Base-by-base conservation (phyloP, 2,888 invertebrate genomes). In the Tortrix viridana region DNA sequence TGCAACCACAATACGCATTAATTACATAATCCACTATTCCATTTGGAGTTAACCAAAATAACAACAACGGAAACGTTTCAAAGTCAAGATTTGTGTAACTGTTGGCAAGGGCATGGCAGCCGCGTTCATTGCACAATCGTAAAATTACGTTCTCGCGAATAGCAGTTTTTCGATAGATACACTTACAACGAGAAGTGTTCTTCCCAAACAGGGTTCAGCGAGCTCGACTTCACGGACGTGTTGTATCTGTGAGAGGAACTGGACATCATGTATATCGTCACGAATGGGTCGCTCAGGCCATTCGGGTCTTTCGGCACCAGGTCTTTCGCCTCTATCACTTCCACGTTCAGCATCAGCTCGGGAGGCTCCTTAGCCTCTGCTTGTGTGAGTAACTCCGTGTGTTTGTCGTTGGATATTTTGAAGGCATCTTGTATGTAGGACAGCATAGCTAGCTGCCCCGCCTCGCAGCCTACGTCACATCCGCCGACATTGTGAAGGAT, bases 251-350 rank as follows among this genome's bases (percentile, higher is more conserved):
- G 95, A 1, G 96, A 93, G 2, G 95, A 94, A 66, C 95, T 94
- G 1, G 96, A 96, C 80, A 95, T 95, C 69, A 97, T 87, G 82
- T 95, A 97, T 77, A 99, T 94, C 69, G 98, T 98, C 62, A 99
- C 98, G 84, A 98, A 99, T 0, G 99, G 99, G 88, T 99, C 99
- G 74, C 98, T 98, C 70, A 98, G 94, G n/a, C 99, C 97, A 80
- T 96, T 97, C 0, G 97, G 95, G 84, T 97, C 97, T 86, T 97
- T 97, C 19, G 97, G 95, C 66, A 94, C 93, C 47, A 97, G 86
- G 74, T 97, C 97, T 88, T 97, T 97, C 1, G 96, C 97, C 88
- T 97, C 97, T 57, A 97, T 94, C 5, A 97, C 94, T 88, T 97
- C 97, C 9, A 97, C 95, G 80, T 97, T 97, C 47, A 97, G 88